phyloP scores from a whole-genome alignment of 2,113 vertebrate genomes.

The Okapia johnstoni region DNA sequence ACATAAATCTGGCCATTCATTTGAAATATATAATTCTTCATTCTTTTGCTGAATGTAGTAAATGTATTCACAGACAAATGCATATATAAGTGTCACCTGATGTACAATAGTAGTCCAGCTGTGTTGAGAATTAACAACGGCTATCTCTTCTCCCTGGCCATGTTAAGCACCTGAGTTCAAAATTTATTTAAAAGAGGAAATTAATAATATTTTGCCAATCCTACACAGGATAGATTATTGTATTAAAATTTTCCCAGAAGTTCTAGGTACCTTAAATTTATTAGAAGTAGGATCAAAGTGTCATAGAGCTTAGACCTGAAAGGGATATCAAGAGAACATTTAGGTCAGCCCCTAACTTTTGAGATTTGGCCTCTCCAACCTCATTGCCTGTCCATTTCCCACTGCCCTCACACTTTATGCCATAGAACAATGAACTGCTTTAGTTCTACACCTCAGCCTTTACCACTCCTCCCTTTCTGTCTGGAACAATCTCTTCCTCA shows the following conservation, averaged over 20 bases:
- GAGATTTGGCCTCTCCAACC: neutral
- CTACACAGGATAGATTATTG: neutral
- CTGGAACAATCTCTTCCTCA: neutral
- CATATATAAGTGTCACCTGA: neutral
- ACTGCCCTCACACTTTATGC: neutral
- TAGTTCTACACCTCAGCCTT: neutral
- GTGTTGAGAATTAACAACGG: neutral
- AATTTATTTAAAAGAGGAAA: slow-evolving; percentile 28
- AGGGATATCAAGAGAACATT: neutral
- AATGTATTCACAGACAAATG: neutral
- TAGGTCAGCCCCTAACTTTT: neutral
- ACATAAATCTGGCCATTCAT: neutral
- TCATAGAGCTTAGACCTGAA: neutral
- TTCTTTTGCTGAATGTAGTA: neutral
- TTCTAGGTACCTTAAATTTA: neutral
- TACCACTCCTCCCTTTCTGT: neutral
- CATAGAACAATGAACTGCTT: too few species aligned
- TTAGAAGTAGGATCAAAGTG: neutral
- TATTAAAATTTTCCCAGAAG: slow-evolving; percentile 11
- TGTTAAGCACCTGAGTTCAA: neutral
- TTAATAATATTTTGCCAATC: neutral
- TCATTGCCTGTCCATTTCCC: neutral
- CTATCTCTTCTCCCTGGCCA: neutral
- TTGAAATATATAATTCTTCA: neutral
- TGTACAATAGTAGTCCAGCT: neutral